A percentile compares a stretch with the other conserved stretches of the same genome.
These are phyloP conservation scores for Ammospiza maritima DNA, from an alignment of 2,797 vertebrate genomes.

Conservation along the genomic window DNA sequence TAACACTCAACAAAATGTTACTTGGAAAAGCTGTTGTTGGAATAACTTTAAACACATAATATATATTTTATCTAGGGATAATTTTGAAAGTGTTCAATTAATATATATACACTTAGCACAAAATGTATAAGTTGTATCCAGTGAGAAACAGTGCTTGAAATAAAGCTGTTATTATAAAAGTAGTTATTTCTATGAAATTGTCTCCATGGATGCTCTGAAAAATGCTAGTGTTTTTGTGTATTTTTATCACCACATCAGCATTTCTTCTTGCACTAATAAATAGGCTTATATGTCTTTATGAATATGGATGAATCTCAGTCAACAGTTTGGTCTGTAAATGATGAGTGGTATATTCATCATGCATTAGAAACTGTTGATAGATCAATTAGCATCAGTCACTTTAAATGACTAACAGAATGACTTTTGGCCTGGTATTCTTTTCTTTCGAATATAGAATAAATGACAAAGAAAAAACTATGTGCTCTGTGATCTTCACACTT, in stretches of 20 bases:
- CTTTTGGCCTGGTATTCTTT: background rate
- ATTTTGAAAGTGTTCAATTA: conserved; percentile 48
- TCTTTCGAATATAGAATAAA: conserved; percentile 7
- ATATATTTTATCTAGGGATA: conserved; percentile 59
- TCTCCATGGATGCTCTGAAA: conserved; percentile 56
- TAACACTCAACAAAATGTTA: background rate
- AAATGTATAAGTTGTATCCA: conserved; percentile 60
- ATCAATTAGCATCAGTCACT: conserved; percentile 33
- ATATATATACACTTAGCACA: background rate
- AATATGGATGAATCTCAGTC: conserved; percentile 29
- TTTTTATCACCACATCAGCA: conserved; percentile 61
- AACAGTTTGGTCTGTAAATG: conserved; percentile 11
- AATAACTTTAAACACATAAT: conserved; percentile 36
- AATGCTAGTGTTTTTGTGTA: conserved; percentile 44
- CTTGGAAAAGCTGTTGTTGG: conserved; percentile 25
- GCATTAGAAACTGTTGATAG: conserved; percentile 15
- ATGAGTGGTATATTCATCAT: background rate
- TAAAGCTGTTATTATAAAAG: conserved; percentile 71
- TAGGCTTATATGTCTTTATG: background rate
- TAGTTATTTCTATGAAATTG: conserved; percentile 38
- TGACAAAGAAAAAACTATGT: background rate
- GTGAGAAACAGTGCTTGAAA: conserved; percentile 69
- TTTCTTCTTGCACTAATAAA: conserved; percentile 8
- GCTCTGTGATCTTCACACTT: background rate
- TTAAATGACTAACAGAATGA: background rate